phyloP scores from a whole-genome alignment of 2,888 invertebrate species.

The Chouioia cunea region DNA sequence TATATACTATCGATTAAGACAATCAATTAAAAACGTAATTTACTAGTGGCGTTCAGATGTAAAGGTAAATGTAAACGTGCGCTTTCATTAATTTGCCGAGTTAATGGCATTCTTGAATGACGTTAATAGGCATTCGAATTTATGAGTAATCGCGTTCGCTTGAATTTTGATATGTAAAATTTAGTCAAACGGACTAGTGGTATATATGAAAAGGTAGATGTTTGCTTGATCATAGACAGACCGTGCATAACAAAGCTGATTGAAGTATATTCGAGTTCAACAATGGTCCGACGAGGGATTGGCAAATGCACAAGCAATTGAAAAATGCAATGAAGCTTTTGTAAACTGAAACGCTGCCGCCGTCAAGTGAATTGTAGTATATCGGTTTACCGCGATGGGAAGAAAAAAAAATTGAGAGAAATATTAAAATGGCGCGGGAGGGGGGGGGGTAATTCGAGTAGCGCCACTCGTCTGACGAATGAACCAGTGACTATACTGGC shows the following conservation, averaged over 20 bases:
- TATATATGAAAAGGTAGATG: no score
- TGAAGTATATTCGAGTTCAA: no score
- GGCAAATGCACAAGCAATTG: neutral
- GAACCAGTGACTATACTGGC: slow-evolving; percentile 49
- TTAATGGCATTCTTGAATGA: slow-evolving; percentile 32
- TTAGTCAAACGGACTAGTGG: no score
- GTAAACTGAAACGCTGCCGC: slow-evolving; percentile 6
- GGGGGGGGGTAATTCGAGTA: slow-evolving; percentile 55
- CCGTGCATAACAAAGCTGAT: no score
- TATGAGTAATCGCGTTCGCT: slow-evolving; percentile 1
- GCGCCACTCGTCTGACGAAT: slow-evolving; percentile 51
- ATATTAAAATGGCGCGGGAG: slow-evolving; percentile 18
- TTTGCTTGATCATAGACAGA: no score
- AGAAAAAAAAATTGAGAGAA: slow-evolving; percentile 14
- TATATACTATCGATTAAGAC: slow-evolving; percentile 6
- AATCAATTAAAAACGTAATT: slow-evolving; percentile 38
- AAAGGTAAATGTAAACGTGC: no score
- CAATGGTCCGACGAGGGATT: no score
- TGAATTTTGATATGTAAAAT: neutral
- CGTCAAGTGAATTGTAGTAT: slow-evolving; percentile 1
- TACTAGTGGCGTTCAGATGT: slow-evolving; percentile 35
- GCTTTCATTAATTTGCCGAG: slow-evolving; percentile 32
- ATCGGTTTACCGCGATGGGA: neutral
- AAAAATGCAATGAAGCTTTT: slow-evolving; percentile 15
- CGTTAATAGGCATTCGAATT: slow-evolving; percentile 31